phyloP scores from a whole-genome alignment of 2,113 vertebrate genomes.

The Zapus hudsonius region DNA sequence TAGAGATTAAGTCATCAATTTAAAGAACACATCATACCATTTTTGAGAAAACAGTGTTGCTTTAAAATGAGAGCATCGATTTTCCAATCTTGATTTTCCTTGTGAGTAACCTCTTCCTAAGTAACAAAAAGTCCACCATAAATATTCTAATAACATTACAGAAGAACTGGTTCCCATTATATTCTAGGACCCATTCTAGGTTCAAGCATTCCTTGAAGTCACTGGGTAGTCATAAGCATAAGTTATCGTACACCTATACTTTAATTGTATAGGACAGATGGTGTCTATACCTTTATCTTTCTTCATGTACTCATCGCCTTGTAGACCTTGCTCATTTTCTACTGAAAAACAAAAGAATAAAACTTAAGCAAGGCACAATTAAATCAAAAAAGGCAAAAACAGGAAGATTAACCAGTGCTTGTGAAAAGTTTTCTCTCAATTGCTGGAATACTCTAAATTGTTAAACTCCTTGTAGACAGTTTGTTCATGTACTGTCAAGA shows the following conservation, averaged over 20 bases:
- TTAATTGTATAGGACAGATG: too few relatives aligned
- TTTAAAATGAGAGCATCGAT: constrained; percentile 5
- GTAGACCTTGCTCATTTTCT: not conserved
- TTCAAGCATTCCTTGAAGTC: not conserved
- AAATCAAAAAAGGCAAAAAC: not conserved
- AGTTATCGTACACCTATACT: too few relatives aligned
- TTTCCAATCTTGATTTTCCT: not conserved
- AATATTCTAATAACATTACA: not conserved
- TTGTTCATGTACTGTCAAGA: not conserved
- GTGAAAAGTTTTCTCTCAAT: not conserved
- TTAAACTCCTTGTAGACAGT: not conserved
- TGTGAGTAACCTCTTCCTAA: not conserved
- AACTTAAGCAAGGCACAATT: not conserved
- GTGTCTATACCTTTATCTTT: not conserved
- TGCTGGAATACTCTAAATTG: not conserved
- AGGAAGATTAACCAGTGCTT: not conserved
- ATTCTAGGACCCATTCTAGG: not conserved
- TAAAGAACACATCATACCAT: not conserved
- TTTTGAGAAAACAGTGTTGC: not conserved
- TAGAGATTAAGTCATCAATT: not conserved
- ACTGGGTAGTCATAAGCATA: not conserved
- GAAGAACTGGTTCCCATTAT: not conserved
- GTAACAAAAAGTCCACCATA: not conserved
- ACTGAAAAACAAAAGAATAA: constrained; percentile 9
- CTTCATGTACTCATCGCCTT: not conserved